Conservation (phyloP, 2,113 vertebrate genomes). For the Triplophysa rosa region DNA sequence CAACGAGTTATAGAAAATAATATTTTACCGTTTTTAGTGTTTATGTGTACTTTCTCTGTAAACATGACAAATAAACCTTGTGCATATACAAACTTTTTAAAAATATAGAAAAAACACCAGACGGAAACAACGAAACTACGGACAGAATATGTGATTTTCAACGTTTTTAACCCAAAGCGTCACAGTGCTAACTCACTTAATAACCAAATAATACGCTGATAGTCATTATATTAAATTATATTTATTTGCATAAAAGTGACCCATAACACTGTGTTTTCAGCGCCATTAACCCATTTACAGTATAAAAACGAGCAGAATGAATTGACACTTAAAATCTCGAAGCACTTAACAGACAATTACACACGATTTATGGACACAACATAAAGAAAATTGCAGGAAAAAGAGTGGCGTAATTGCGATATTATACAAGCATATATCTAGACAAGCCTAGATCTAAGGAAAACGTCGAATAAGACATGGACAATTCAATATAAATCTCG, state of each 20-base stretch:
- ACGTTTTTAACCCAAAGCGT: neutral
- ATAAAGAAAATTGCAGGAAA: conserved; percentile 45
- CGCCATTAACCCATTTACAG: conserved; percentile 71
- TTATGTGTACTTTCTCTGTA: neutral
- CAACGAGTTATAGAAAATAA: neutral
- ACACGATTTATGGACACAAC: conserved; percentile 85
- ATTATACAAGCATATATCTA: conserved; percentile 53
- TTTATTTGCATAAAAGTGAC: conserved; percentile 87
- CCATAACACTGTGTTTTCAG: conserved; percentile 75
- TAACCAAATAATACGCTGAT: conserved; percentile 28
- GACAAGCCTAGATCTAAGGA: conserved; percentile 43
- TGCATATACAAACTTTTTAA: neutral
- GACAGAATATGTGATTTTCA: too few species aligned
- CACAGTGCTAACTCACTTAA: neutral
- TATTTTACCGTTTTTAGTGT: neutral
- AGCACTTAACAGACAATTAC: conserved; percentile 79
- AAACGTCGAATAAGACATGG: conserved; percentile 45
- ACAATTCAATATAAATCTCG: conserved; percentile 56
- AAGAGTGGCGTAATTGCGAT: conserved; percentile 41
- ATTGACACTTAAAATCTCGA: conserved; percentile 58
- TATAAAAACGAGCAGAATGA: conserved; percentile 62
- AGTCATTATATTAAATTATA: conserved; percentile 64
- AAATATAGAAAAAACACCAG: conserved; percentile 9
- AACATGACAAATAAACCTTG: neutral
- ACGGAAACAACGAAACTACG: neutral